Evolutionary conservation across 2,113 vertebrate genomes (phyloP), one percentile per base, ranked within the genome.

Genomic region (Morphnarchus princeps): DNA sequence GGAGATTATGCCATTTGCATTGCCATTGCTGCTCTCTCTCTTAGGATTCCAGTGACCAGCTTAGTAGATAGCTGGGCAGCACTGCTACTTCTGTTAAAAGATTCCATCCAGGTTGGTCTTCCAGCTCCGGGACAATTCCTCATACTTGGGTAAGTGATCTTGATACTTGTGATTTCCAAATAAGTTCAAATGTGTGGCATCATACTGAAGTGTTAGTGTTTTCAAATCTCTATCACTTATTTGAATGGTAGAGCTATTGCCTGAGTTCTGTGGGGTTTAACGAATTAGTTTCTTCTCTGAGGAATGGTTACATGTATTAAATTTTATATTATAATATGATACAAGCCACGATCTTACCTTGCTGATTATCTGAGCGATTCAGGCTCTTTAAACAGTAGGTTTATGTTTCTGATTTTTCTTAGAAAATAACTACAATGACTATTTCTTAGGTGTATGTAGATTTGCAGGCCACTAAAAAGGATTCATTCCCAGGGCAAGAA

Each of bases 21-120:
- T 83, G 43, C n/a, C 9, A 18, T 31, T 1, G 0, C 42, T 73
- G 15, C 62, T 70, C 57, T 95, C 69, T 95, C 71, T 97, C 95
- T 21, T 91, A 99, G 99, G 96, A 99, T 99, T 93, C 98, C 99
- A 19, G 99, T 99, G 85, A 99, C 99, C 87, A 99, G 98, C 96
- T 98, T 99, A 96, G 99, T 99, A 61, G 99, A 99, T 55, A 99
- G 99, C 94, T 99, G 99, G 99, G 98, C 99, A 9, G 99, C 99
- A 59, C 97, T 99, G 83, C 95, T 99, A 81, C 98, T 99, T 11
- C 98, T 99, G 73, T 97, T 99, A 28, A 99, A 99, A 97, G 99
- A 99, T 95, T 99, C 99, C 7, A 98, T 99, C 50, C 99, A 99
- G 87, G 98, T 99, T 67, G 98, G 99, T 87, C 98, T 99, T 65